A percentile compares a stretch with the other conserved stretches of the same genome.
phyloP scores from a whole-genome alignment of 2,113 vertebrate species.

The Brienomyrus brachyistius region DNA sequence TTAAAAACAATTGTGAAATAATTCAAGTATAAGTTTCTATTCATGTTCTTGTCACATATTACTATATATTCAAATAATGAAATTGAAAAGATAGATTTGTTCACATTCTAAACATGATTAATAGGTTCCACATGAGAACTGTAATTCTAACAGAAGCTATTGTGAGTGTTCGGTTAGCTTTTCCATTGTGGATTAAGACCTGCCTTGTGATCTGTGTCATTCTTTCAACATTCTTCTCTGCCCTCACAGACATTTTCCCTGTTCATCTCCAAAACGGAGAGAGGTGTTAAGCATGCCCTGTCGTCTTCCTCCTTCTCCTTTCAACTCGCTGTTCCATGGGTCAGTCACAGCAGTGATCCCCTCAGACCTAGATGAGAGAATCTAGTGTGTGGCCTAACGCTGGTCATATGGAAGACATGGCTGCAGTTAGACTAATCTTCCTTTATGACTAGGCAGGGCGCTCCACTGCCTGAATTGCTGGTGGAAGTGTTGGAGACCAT shows the following conservation, averaged over 20 bases:
- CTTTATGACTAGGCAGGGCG: background rate
- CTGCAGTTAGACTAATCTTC: background rate
- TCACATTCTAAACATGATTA: background rate
- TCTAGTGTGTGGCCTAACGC: background rate
- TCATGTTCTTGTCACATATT: background rate
- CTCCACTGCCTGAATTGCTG: no score
- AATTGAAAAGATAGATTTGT: background rate
- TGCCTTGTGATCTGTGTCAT: background rate
- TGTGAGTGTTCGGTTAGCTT: background rate
- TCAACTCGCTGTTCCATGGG: background rate
- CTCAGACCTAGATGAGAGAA: background rate
- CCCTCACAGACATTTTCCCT: background rate
- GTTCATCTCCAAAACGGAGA: conserved; percentile 1
- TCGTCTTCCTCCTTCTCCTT: background rate
- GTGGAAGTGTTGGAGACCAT: background rate
- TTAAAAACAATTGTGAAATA: background rate
- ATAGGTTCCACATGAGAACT: background rate
- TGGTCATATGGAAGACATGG: background rate
- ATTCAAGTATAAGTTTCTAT: background rate
- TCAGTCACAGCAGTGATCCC: background rate
- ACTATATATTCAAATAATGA: background rate
- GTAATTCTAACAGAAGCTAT: background rate
- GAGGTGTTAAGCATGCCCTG: conserved; percentile 18
- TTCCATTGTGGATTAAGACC: conserved; percentile 8
- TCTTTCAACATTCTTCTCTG: background rate